phyloP scores from a whole-genome alignment of 2,797 vertebrate genomes.

The Amniataba percoides region DNA sequence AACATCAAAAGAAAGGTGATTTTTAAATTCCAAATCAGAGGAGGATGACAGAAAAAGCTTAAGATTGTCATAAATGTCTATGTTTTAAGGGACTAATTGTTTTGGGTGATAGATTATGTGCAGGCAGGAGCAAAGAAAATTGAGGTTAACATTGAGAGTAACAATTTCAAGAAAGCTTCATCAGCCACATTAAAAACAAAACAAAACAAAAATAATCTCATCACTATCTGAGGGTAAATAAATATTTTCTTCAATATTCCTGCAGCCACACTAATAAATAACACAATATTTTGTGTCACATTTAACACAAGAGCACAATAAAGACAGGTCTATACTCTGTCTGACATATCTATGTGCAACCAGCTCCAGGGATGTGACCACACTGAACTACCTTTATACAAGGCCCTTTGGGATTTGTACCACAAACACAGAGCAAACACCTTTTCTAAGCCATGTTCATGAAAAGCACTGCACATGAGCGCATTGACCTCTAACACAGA shows the following conservation, averaged over 20 bases:
- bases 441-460: not conserved
- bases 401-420: not conserved
- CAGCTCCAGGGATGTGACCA: not conserved
- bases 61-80: no score
- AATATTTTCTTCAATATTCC: not conserved
- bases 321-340: not conserved
- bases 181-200: not conserved
- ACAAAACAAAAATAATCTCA: not conserved
- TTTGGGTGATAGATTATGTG: no score
- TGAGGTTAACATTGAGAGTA: no score
- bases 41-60: no score
- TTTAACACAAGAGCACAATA: not conserved
- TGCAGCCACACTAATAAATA: not conserved
- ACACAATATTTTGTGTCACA: not conserved
- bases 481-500: not conserved
- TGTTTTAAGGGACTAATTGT: no score
- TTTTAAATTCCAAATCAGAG: no score
- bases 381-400: not conserved
- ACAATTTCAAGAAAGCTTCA: no score
- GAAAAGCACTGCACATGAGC: not conserved
- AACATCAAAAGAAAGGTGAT: no score
- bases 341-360: not conserved
- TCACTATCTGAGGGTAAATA: not conserved
- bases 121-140: no score
- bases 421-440: not conserved